phyloP scores from a whole-genome alignment of 1,140 invertebrate species.

The Olivierus martensii region DNA sequence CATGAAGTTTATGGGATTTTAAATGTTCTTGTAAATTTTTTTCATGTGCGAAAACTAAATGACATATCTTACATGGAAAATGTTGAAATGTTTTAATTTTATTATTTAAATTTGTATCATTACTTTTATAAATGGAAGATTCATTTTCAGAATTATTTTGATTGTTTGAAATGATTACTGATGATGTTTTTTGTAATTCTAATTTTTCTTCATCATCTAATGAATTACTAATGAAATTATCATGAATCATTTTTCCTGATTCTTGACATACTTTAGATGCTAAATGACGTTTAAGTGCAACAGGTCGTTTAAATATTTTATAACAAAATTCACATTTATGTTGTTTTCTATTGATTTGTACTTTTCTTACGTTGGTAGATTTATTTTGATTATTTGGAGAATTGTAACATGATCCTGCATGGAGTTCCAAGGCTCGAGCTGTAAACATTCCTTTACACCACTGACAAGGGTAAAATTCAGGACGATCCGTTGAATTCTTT shows the following conservation, averaged over 20 bases:
- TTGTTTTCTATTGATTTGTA: background rate
- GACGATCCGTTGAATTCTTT: background rate
- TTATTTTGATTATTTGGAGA: background rate
- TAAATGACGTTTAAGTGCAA: background rate
- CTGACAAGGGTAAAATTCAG: conserved; percentile 2
- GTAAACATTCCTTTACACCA: conserved; percentile 6
- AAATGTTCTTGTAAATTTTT: too few relatives aligned
- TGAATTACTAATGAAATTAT: too few relatives aligned
- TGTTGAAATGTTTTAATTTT: too few relatives aligned
- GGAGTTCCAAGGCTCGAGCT: background rate
- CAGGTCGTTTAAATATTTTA: background rate
- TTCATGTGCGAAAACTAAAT: too few relatives aligned
- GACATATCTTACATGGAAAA: too few relatives aligned
- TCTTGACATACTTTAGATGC: background rate
- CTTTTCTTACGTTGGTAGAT: background rate
- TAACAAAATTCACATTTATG: background rate
- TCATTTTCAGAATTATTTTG: too few relatives aligned
- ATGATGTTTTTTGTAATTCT: too few relatives aligned
- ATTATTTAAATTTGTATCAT: too few relatives aligned
- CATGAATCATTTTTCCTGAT: background rate
- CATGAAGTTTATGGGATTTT: too few relatives aligned
- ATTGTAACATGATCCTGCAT: conserved; percentile 3
- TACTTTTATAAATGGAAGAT: too few relatives aligned
- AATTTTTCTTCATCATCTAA: too few relatives aligned
- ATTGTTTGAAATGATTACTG: too few relatives aligned